phyloP scores from a whole-genome alignment of 1,140 invertebrate species.

The Melitaea cinxia region DNA sequence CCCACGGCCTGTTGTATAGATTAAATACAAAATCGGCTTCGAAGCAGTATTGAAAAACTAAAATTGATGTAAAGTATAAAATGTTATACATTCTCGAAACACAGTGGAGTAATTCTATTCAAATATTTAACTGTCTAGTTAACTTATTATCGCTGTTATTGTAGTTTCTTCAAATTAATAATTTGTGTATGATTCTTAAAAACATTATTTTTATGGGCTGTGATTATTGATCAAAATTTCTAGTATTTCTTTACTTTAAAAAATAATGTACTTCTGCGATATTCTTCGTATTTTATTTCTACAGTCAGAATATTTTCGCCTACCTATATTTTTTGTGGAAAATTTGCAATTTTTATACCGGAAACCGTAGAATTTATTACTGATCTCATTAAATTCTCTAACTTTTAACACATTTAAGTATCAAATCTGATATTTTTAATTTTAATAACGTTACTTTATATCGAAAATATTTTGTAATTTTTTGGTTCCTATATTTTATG shows the following conservation, averaged over 20 bases:
- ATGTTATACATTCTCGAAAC: conserved; percentile 8
- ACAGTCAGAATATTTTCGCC: background rate
- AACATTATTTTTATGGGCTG: conserved; percentile 14
- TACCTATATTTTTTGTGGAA: background rate
- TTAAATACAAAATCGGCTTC: conserved; percentile 6
- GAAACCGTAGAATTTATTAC: background rate
- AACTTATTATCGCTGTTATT: background rate
- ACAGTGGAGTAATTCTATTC: background rate
- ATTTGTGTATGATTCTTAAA: background rate
- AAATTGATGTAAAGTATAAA: background rate
- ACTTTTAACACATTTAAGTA: too few relatives aligned
- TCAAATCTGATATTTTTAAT: background rate
- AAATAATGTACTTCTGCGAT: background rate
- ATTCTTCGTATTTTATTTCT: too few relatives aligned
- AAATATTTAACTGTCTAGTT: background rate
- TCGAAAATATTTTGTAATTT: background rate
- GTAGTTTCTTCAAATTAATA: background rate
- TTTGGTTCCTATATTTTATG: conserved; percentile 23
- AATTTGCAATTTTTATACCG: background rate
- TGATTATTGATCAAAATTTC: conserved; percentile 19
- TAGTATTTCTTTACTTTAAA: conserved; percentile 13
- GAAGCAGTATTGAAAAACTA: too few relatives aligned
- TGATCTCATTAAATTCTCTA: background rate
- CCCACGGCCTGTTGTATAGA: conserved; percentile 66
- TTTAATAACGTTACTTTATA: background rate